Conservation (phyloP, 2,888 invertebrate genomes). For the Micropterix aruncella region DNA sequence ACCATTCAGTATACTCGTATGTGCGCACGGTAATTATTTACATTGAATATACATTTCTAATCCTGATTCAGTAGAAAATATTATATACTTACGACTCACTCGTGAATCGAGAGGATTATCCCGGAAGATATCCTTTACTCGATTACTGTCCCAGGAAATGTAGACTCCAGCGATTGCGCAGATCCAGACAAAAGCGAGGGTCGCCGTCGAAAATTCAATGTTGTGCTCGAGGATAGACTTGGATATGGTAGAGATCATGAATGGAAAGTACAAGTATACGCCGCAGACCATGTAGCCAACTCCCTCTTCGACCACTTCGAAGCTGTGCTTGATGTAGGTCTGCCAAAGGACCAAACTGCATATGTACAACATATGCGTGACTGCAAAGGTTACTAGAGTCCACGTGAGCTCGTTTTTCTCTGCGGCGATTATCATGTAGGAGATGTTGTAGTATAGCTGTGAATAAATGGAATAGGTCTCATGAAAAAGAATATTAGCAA, state of each 20-base stretch:
- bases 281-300: constrained; percentile 61
- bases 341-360: constrained; percentile 49
- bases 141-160: constrained; percentile 59
- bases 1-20: too few species aligned
- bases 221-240: constrained; percentile 53
- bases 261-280: constrained; percentile 58
- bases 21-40: too few species aligned
- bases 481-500: too few species aligned
- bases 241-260: constrained; percentile 50
- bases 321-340: constrained; percentile 43
- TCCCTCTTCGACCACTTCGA: constrained; percentile 61
- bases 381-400: constrained; percentile 30
- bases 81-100: constrained; percentile 48
- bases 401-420: constrained; percentile 15
- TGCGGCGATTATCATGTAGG: constrained; percentile 9
- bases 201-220: constrained; percentile 35
- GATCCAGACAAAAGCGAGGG: constrained; percentile 30
- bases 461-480: too few species aligned
- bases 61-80: too few species aligned
- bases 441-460: constrained; percentile 10
- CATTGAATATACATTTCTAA: too few species aligned
- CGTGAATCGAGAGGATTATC: constrained; percentile 59
- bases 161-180: constrained; percentile 50
- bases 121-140: constrained; percentile 70
- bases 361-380: constrained; percentile 41